These are phyloP conservation scores for Apotomis turbidana DNA, from an alignment of 2,888 invertebrate genomes.

Conservation along the genomic window DNA sequence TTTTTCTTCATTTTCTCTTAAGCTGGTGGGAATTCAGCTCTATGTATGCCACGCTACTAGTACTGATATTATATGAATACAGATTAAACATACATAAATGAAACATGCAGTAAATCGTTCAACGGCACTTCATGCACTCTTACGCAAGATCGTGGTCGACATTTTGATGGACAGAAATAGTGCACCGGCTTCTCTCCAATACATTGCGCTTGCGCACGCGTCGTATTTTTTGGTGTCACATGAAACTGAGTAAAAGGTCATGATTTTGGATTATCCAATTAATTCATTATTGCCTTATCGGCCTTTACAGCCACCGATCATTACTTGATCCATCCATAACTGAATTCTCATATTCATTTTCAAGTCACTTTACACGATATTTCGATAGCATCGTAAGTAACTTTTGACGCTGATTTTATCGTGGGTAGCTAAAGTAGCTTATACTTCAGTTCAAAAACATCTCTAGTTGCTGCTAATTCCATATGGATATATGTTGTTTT, in stretches of 20 bases:
- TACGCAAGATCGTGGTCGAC: constrained; percentile 72
- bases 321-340: constrained; percentile 12
- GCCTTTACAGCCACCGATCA: too few species aligned
- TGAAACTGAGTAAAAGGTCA: background rate
- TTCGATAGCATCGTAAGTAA: background rate
- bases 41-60: too few species aligned
- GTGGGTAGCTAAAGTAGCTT: background rate
- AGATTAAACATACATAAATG: too few species aligned
- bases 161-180: constrained; percentile 80
- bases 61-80: too few species aligned
- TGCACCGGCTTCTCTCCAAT: constrained; percentile 56
- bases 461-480: background rate
- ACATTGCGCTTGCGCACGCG: constrained; percentile 17
- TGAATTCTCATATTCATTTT: background rate
- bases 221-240: background rate
- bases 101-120: constrained; percentile 54
- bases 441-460: background rate
- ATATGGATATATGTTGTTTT: constrained; percentile 12
- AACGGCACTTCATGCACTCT: constrained; percentile 60
- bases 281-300: too few species aligned
- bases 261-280: too few species aligned
- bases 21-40: too few species aligned
- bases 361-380: background rate
- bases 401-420: constrained; percentile 3
- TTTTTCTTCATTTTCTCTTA: too few species aligned